These are phyloP conservation scores for Odontamblyopus rebecca DNA, from an alignment of 2,797 vertebrate genomes.

Conservation along the genomic window DNA sequence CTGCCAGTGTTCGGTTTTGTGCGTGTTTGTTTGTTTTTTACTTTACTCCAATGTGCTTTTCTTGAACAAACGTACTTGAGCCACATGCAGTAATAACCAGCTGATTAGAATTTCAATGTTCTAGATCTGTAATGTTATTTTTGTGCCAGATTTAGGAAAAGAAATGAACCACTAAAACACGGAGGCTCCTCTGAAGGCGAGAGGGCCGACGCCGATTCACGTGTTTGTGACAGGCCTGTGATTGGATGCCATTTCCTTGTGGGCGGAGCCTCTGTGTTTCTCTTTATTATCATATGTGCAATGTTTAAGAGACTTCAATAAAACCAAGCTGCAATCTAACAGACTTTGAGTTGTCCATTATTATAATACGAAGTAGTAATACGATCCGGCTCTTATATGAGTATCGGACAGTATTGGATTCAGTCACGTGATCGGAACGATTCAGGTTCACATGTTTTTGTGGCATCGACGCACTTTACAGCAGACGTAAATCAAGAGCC, in stretches of 20 bases:
- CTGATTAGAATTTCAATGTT: neutral
- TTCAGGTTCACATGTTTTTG: no score
- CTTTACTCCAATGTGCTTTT: neutral
- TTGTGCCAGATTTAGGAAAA: conserved; percentile 3
- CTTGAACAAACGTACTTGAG: neutral
- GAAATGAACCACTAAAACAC: neutral
- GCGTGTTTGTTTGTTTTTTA: neutral
- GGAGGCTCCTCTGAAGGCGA: neutral
- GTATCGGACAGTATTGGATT: no score
- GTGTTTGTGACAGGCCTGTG: neutral
- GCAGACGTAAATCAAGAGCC: no score
- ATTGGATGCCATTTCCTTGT: neutral
- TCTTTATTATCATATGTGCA: neutral
- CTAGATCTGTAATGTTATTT: conserved; percentile 1
- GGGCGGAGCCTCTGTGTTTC: conserved; percentile 1
- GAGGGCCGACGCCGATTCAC: neutral
- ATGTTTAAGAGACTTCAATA: conserved; percentile 10
- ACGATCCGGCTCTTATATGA: no score
- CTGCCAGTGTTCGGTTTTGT: neutral
- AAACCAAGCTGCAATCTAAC: neutral
- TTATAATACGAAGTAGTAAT: neutral
- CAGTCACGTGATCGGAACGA: no score
- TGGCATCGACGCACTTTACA: no score
- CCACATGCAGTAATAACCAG: neutral
- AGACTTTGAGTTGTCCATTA: neutral